A percentile compares a stretch with the other conserved stretches of the same genome.
Evolutionary conservation across 2,888 invertebrate species (phyloP).

Genomic region (Nephrotoma appendiculata): DNA sequence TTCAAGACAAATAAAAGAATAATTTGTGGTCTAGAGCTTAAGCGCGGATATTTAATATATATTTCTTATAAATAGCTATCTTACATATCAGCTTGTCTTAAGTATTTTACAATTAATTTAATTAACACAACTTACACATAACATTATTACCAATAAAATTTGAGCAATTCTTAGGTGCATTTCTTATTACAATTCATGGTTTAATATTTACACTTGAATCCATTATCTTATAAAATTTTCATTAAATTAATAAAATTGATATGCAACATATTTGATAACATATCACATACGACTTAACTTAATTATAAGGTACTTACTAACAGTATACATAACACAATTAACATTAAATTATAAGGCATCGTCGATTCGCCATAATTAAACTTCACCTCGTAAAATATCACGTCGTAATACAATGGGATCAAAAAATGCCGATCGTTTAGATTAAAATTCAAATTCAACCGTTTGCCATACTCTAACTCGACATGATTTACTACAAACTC

Average conservation of each 20-base stretch:
- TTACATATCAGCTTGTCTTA: background rate
- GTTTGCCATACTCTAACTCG: constrained; percentile 20
- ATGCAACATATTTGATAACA: background rate
- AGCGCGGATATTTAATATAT: background rate
- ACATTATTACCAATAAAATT: background rate
- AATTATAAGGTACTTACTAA: background rate
- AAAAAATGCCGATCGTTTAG: constrained; percentile 14
- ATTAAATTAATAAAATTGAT: background rate
- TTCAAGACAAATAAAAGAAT: background rate
- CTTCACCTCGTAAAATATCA: constrained; percentile 20
- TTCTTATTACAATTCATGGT: background rate
- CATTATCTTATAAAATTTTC: background rate
- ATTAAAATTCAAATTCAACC: constrained; percentile 26
- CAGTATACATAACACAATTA: background rate
- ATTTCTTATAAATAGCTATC: background rate
- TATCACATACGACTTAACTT: background rate
- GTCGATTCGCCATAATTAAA: background rate
- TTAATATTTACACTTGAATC: background rate
- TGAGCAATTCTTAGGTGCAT: background rate
- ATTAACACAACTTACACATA: background rate
- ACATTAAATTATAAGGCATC: background rate
- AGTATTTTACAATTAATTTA: background rate
- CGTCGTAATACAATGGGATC: constrained; percentile 23
- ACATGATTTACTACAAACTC: constrained; percentile 23
- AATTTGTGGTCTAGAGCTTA: background rate